Evolutionary conservation across 2,797 vertebrate genomes (phyloP).

Genomic region (Hoplostethus mediterraneus): DNA sequence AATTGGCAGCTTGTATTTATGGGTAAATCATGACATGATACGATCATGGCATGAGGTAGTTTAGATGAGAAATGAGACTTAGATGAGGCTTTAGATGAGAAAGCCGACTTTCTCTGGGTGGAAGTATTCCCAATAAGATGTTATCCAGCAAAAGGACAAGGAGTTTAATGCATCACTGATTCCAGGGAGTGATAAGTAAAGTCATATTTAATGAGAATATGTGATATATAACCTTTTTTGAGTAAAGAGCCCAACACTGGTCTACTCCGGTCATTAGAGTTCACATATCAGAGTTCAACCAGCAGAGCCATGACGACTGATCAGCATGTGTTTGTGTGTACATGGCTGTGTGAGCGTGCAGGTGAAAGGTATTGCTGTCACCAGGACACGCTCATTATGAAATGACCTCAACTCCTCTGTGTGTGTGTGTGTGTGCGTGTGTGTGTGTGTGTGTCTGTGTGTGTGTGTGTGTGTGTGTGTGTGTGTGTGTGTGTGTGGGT

Average conservation of each 20-base stretch:
- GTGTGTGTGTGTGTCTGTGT: constrained; percentile 5
- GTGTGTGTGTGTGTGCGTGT: too few species aligned
- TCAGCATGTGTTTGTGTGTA: constrained; percentile 56
- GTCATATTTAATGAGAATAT: too few species aligned
- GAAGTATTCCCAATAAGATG: too few species aligned
- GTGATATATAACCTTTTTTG: neutral
- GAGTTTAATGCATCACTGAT: too few species aligned
- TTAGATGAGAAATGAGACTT: too few species aligned
- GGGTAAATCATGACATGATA: too few species aligned
- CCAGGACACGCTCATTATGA: constrained; percentile 79
- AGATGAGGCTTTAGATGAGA: too few species aligned
- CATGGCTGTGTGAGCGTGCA: constrained; percentile 54
- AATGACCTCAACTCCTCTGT: constrained; percentile 63
- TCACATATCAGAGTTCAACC: constrained; percentile 60
- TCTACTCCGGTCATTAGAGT: constrained; percentile 31
- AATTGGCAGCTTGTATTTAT: too few species aligned
- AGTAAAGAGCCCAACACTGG: neutral
- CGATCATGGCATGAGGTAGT: too few species aligned
- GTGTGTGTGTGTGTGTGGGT: constrained; percentile 38
- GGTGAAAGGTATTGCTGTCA: constrained; percentile 76
- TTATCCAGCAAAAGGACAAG: too few species aligned
- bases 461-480: constrained; percentile 9
- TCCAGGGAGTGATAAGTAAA: too few species aligned
- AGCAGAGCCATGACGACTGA: constrained; percentile 69
- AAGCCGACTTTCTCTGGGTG: too few species aligned